Evolutionary conservation across 2,113 vertebrate genomes (phyloP), one percentile per base, ranked within the genome.

Genomic region (Penelope pileata): DNA sequence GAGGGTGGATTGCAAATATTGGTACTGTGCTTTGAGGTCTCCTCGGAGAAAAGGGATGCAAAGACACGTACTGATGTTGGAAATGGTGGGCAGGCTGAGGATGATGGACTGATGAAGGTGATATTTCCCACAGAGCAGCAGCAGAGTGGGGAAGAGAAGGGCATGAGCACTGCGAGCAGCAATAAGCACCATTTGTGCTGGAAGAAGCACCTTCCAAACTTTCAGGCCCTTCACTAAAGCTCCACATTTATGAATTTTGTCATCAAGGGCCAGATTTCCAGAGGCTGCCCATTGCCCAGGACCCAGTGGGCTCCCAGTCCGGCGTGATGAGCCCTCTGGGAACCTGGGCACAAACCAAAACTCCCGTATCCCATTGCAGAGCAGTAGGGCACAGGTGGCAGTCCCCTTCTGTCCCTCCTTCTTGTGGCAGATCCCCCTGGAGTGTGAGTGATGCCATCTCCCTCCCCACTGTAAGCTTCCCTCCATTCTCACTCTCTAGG

Each of bases 401-500:
- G 17, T 2, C 53, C 15, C 40, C 24, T 19, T 51, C 26, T 29
- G 48, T 43, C 72, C 53, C 19, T 45, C 19, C 13, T 4, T 38
- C 42, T 62, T 2, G 4, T 5, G 36, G 6, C 47, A 70, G 59
- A 16, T 22, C n/a, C 50, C 29, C 59, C n/a, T n/a, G 14, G 22
- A 22, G 6, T 23, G 34, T 1, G 14, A 60, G 30, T 24, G 36
- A 7, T 14, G 17, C 3, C 0, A 5, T 6, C 32, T 36, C 68
- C 54, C 42, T 6, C 59, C 60, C 51, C n/a, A 8, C 11, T 1
- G 0, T 51, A 4, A 47, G 30, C 36, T 6, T 14, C 16, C 54
- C 10, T 59, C 72, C 48, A 5, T 19, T 27, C 7, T 32, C 8
- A 0, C 27, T 48, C 40, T 29, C 30, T 27, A 98, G 98, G 87